A percentile compares a stretch with the other conserved stretches of the same genome.
These are phyloP conservation scores for Plebejus argus DNA, from an alignment of 2,888 invertebrate species.

Conservation along the genomic window DNA sequence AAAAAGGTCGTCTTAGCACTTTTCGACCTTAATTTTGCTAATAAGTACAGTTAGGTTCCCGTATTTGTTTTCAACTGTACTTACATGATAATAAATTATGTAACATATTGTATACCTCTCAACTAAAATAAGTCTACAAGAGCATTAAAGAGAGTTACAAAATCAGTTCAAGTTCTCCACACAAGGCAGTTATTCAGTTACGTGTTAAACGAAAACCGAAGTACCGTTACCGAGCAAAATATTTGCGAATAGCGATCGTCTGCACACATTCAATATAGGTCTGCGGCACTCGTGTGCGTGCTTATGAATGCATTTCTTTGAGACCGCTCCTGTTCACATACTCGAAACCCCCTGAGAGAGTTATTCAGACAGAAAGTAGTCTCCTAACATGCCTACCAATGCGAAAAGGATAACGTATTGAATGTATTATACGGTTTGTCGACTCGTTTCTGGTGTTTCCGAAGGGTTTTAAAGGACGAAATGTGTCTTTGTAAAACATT, in stretches of 20 bases:
- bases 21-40: no score
- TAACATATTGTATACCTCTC: no score
- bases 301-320: slow-evolving; percentile 67
- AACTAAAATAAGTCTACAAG: neutral
- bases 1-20: no score
- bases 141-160: neutral
- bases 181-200: neutral
- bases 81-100: no score
- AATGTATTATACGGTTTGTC: slow-evolving; percentile 23
- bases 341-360: slow-evolving; percentile 52
- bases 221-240: neutral
- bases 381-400: slow-evolving; percentile 39
- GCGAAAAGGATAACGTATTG: slow-evolving; percentile 41
- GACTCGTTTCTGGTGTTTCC: neutral
- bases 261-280: slow-evolving; percentile 42
- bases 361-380: slow-evolving; percentile 50
- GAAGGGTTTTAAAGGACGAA: neutral
- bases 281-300: slow-evolving; percentile 57
- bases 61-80: no score
- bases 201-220: slow-evolving; percentile 3
- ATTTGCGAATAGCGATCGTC: slow-evolving; percentile 29
- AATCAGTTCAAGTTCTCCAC: neutral
- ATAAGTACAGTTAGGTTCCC: no score
- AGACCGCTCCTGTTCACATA: slow-evolving; percentile 53
- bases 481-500: neutral